Base-by-base conservation (phyloP, 92 coral and sea anemone species). In the Plumapathes pennacea region DNA sequence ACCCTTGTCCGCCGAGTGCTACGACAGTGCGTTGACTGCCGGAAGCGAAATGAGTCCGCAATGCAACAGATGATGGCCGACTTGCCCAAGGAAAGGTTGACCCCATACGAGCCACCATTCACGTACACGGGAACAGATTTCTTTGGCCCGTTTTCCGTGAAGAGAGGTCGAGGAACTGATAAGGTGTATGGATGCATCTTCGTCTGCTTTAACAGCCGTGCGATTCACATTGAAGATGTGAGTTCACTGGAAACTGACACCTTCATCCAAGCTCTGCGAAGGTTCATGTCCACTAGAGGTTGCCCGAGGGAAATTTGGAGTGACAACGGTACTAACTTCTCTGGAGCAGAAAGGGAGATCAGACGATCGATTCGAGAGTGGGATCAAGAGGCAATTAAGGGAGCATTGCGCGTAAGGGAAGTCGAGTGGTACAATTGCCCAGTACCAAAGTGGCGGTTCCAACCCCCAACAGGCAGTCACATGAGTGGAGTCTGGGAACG, bases 161-260 rank as follows among this genome's bases (percentile, higher is more conserved):
- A 56, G 45, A 65, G 67, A 24, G 76, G 76, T 11, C 41, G 56
- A 25, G 31, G 60, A 25, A 32, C 51, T 2, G 67, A 40, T 22
- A 65, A 75, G 26, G 56, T 75, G 18, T 75, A 75, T 46, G 84
- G 56, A 39, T 77, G 83, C 40, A 45, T 69, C 57, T 77, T 77
- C 57, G 61, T 57, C 3, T 77, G 70, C 18, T 57, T 67, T 28
- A 76, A 46, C 22, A 42, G 32, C 14, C 54, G 69, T 10, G 74
- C 76, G 7, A n/a, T 66, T 20, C 74, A 54, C 25, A 73, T 73
- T 20, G 81, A 73, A 40, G 74, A 63, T 49, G 64, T 63, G 10
- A 63, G 74, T 57, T 57, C 67, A 5, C 56, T 76, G 33, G 60
- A 39, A 39, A 57, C 84, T 10, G 74, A 64, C 29, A 55, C 57